Evolutionary conservation across 2,113 vertebrate genomes (phyloP), one percentile per base, ranked within the genome.

Genomic region (Formicarius rufipectus): DNA sequence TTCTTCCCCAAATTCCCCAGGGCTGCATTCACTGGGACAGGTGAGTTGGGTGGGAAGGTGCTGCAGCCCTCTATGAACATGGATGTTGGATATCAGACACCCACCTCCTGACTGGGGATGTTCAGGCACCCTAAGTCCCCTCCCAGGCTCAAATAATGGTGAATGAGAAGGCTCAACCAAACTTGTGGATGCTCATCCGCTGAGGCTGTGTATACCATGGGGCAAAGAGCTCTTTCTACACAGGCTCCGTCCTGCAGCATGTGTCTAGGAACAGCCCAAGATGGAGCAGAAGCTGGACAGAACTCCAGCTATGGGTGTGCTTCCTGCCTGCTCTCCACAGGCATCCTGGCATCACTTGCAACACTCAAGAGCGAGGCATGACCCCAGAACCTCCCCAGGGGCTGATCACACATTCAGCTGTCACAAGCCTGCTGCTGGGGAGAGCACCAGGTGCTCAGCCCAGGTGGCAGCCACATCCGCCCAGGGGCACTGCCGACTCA

Each of bases 401-500:
- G 14, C 72, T 71, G 47, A 20, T 50, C 31, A 25, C 58, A 78
- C 53, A 4, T 9, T 35, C 77, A 79, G 49, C 6, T 77, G n/a
- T 55, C 75, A 66, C 11, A 10, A 40, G 33, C 10, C 53, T 27
- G 66, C 37, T 4, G 22, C 18, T 71, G 47, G 17, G n/a, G 47
- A 80, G 14, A 37, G 15, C 63, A 77, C 13, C 31, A 72, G 69
- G 33, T 11, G 13, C 28, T 23, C 20, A 71, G 27, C 37, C 50
- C 62, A 56, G 10, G 22, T 45, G 37, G n/a, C 14, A 56, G 40
- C 20, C 33, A 6, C 1, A 5, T 25, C 5, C 6, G 17, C 1
- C 17, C 11, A 9, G 25, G 55, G 9, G 5, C 7, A 49, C 0
- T 5, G 1, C 4, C 17, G n/a, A 87, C 98, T 98, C 94, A 99